These are phyloP conservation scores for Mola mola DNA, from an alignment of 2,113 vertebrate species.

Conservation along the genomic window DNA sequence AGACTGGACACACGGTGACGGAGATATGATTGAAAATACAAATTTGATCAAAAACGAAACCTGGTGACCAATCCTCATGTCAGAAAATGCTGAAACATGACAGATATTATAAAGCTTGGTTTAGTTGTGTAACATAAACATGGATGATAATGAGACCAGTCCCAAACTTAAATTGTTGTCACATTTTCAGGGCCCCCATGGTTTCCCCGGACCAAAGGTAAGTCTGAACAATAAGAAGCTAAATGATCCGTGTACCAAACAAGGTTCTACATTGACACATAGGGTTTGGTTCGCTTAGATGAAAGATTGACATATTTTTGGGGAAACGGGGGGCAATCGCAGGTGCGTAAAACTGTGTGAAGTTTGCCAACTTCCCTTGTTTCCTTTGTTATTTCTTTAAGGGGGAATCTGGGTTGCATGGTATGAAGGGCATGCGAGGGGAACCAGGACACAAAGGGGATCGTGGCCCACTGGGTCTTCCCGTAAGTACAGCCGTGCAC, in stretches of 20 bases:
- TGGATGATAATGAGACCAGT: neutral
- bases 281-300: no score
- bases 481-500: slow-evolving; percentile 90
- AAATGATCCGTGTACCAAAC: slow-evolving; percentile 1
- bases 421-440: slow-evolving; percentile 94
- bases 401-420: slow-evolving; percentile 97
- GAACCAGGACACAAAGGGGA: slow-evolving; percentile 98
- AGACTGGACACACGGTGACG: no score
- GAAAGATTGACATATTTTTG: no score
- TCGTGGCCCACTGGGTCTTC: slow-evolving; percentile 98
- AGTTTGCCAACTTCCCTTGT: no score
- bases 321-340: neutral
- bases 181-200: slow-evolving; percentile 92
- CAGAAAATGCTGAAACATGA: no score
- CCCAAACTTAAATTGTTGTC: no score
- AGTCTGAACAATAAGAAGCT: no score
- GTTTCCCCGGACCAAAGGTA: slow-evolving; percentile 97
- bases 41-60: no score
- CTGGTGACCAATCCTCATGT: no score
- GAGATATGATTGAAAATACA: no score
- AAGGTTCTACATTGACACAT: no score
- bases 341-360: neutral
- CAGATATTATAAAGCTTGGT: neutral
- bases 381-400: slow-evolving; percentile 80
- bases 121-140: neutral